phyloP scores from a whole-genome alignment of 2,888 invertebrate genomes.

The Emmelina monodactyla region DNA sequence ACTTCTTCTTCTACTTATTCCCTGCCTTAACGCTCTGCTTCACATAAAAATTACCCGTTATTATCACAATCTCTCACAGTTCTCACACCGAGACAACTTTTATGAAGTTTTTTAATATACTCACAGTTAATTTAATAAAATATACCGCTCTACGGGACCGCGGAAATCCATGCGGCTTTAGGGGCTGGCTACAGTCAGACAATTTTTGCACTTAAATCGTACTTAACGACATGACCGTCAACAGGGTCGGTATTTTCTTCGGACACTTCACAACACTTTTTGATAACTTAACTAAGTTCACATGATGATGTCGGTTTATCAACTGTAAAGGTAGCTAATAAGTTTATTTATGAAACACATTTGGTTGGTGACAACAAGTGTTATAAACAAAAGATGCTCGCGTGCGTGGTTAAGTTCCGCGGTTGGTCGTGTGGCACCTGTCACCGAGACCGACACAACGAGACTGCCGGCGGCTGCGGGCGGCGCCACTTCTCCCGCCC shows the following conservation, averaged over 20 bases:
- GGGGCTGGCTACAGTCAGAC: slow-evolving; percentile 40
- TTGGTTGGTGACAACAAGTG: slow-evolving; percentile 40
- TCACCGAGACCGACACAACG: slow-evolving; percentile 47
- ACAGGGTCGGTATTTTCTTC: slow-evolving; percentile 38
- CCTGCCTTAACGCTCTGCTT: slow-evolving; percentile 18
- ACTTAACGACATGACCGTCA: slow-evolving; percentile 41
- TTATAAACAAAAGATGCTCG: slow-evolving; percentile 50
- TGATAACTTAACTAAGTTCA: slow-evolving; percentile 24
- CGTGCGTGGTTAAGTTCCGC: slow-evolving; percentile 42
- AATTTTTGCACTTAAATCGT: slow-evolving; percentile 54
- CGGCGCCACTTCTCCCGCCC: slow-evolving; percentile 18
- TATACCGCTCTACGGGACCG: slow-evolving; percentile 24
- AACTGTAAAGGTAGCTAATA: slow-evolving; percentile 15
- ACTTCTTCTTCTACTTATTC: neutral
- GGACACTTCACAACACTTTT: slow-evolving; percentile 55
- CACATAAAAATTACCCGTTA: slow-evolving; percentile 17
- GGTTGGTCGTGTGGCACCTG: slow-evolving; percentile 47
- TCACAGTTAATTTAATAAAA: slow-evolving; percentile 25
- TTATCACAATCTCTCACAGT: slow-evolving; percentile 7
- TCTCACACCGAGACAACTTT: slow-evolving; percentile 15
- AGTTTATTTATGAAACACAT: neutral
- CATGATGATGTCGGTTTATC: slow-evolving; percentile 28
- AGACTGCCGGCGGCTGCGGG: slow-evolving; percentile 40
- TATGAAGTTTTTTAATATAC: slow-evolving; percentile 17
- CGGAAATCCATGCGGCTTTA: slow-evolving; percentile 31